A percentile compares a stretch with the other conserved stretches of the same genome.
These are phyloP conservation scores for Siniperca undulata DNA, from an alignment of 2,797 vertebrate species.

Conservation along the genomic window DNA sequence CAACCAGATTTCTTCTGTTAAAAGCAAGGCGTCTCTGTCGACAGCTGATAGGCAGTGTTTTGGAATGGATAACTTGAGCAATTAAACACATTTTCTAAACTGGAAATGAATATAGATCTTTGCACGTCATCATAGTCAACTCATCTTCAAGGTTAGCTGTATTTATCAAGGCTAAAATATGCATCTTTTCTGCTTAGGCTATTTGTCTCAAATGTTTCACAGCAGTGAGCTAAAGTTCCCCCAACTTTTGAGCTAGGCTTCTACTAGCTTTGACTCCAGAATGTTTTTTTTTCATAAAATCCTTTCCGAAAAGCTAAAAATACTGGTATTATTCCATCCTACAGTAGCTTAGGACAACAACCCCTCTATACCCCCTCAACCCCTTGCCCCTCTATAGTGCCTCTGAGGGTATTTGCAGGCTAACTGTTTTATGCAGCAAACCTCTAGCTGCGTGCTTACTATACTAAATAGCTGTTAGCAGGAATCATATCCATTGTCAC, in stretches of 20 bases:
- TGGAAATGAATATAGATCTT: constrained; percentile 19
- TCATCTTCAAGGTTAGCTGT: neutral
- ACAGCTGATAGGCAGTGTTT: constrained; percentile 51
- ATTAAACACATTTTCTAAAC: constrained; percentile 9
- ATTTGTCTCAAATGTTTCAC: neutral
- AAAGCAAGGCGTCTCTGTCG: constrained; percentile 50
- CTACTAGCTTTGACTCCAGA: neutral
- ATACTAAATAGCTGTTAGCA: neutral
- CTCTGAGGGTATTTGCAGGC: neutral
- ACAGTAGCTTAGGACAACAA: neutral
- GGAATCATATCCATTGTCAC: neutral
- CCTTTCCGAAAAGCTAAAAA: neutral
- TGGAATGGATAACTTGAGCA: constrained; percentile 39
- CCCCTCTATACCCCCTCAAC: no score
- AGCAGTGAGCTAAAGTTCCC: neutral
- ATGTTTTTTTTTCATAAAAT: neutral
- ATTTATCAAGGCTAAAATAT: neutral
- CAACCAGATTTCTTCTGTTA: constrained; percentile 29
- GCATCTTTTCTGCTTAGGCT: neutral
- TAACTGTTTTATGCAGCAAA: no score
- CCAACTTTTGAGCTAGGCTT: neutral
- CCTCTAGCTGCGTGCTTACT: neutral
- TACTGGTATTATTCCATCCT: neutral
- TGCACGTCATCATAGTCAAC: neutral
- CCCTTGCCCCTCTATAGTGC: no score